Conservation (phyloP, 1,140 invertebrate species). For the Dinoponera quadriceps region DNA sequence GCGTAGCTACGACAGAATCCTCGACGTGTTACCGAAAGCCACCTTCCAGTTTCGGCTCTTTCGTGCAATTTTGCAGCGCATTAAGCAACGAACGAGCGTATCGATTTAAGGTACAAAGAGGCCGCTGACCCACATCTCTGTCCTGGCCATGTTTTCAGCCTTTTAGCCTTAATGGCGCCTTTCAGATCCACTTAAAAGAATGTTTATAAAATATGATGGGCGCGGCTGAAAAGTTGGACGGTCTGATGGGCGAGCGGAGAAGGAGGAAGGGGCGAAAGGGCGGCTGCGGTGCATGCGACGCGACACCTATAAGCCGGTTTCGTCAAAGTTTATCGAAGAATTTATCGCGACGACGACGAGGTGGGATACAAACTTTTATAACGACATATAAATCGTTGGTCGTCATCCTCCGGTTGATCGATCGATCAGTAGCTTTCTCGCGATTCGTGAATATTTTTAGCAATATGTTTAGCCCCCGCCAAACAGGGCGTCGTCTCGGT, state of each 20-base stretch:
- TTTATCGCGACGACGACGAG: conserved; percentile 63
- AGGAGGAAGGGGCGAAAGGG: neutral
- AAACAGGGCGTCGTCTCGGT: neutral
- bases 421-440: conserved; percentile 30
- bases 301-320: conserved; percentile 40
- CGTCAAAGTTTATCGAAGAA: conserved; percentile 60
- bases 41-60: neutral
- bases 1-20: too few species aligned
- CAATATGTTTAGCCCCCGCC: neutral
- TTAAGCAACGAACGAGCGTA: conserved; percentile 19
- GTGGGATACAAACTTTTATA: conserved; percentile 53
- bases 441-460: conserved; percentile 38
- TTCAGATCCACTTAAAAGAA: conserved; percentile 67
- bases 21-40: too few species aligned
- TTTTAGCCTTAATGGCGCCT: conserved; percentile 68
- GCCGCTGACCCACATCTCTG: conserved; percentile 52
- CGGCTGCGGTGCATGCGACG: neutral
- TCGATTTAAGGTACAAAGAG: conserved; percentile 44
- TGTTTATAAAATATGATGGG: conserved; percentile 68
- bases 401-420: conserved; percentile 4
- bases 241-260: neutral
- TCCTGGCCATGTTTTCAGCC: conserved; percentile 17
- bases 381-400: conserved; percentile 54
- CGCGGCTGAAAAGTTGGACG: conserved; percentile 34
- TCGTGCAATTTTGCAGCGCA: conserved; percentile 4